Evolutionary conservation across 2,113 vertebrate genomes (phyloP).

Genomic region (Accipiter virgatus): DNA sequence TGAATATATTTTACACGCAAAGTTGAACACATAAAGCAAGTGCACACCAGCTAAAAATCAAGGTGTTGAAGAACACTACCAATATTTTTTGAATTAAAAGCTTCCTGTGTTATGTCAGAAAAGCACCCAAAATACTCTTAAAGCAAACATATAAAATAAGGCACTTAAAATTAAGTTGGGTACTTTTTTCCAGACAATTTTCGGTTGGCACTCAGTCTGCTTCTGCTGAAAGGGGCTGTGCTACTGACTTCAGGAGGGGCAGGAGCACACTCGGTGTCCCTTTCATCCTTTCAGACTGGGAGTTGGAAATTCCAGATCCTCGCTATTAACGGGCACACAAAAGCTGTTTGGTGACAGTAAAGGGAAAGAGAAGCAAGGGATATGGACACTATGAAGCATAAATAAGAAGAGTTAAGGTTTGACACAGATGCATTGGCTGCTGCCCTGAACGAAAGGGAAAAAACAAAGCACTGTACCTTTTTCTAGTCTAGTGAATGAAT

Average conservation of each 20-base stretch:
- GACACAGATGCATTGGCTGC: background rate
- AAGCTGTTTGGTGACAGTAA: background rate
- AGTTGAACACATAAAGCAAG: background rate
- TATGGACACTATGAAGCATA: background rate
- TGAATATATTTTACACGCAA: background rate
- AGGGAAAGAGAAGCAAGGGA: background rate
- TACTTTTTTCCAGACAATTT: background rate
- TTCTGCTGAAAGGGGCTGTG: background rate
- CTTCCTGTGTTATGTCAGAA: background rate
- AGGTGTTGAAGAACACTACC: background rate
- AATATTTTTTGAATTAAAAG: background rate
- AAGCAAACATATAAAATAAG: background rate
- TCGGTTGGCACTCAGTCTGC: background rate
- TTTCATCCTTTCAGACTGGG: background rate
- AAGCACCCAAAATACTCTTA: background rate
- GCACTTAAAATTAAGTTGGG: background rate
- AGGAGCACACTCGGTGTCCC: background rate
- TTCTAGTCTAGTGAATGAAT: slow-evolving; percentile 26
- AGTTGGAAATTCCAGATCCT: background rate
- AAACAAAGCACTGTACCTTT: background rate
- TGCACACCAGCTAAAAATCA: background rate
- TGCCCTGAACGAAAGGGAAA: background rate
- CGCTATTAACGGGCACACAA: background rate
- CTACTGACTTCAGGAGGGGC: background rate
- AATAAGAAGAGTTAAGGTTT: background rate